Evolutionary conservation across 2,888 invertebrate species (phyloP).

Genomic region (Drosophila birchii): DNA sequence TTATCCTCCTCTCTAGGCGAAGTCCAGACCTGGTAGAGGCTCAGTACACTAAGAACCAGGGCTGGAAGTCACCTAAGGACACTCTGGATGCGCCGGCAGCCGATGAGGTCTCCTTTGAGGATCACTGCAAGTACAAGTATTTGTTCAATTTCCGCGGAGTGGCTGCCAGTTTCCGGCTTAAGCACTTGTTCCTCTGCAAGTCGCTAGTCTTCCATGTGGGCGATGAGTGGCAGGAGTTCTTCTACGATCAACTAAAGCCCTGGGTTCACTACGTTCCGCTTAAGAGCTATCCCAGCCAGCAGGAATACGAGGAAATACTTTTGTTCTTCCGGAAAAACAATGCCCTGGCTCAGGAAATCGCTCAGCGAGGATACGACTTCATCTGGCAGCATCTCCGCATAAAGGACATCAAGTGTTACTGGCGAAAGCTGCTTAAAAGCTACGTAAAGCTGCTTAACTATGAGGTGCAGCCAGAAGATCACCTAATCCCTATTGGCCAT

Average conservation of each 20-base stretch:
- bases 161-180: conserved; percentile 98
- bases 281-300: conserved; percentile 87
- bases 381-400: conserved; percentile 93
- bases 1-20: conserved; percentile 92
- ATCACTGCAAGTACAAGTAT: conserved; percentile 97
- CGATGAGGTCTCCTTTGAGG: conserved; percentile 93
- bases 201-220: conserved; percentile 98
- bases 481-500: conserved; percentile 86
- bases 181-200: conserved; percentile 96
- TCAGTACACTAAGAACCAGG: conserved; percentile 98
- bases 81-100: conserved; percentile 94
- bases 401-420: conserved; percentile 94
- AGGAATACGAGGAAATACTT: conserved; percentile 90
- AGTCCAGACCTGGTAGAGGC: conserved; percentile 93
- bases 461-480: conserved; percentile 87
- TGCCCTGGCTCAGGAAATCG: conserved; percentile 90
- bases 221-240: conserved; percentile 97
- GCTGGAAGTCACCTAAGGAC: conserved; percentile 98
- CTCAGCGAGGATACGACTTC: conserved; percentile 92
- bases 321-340: conserved; percentile 92
- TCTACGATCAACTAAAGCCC: conserved; percentile 94
- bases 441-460: conserved; percentile 91
- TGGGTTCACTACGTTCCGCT: conserved; percentile 98
- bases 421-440: conserved; percentile 90
- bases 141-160: conserved; percentile 98